These are phyloP conservation scores for Pangasius larnaudii DNA, from an alignment of 2,797 vertebrate genomes.

Conservation along the genomic window DNA sequence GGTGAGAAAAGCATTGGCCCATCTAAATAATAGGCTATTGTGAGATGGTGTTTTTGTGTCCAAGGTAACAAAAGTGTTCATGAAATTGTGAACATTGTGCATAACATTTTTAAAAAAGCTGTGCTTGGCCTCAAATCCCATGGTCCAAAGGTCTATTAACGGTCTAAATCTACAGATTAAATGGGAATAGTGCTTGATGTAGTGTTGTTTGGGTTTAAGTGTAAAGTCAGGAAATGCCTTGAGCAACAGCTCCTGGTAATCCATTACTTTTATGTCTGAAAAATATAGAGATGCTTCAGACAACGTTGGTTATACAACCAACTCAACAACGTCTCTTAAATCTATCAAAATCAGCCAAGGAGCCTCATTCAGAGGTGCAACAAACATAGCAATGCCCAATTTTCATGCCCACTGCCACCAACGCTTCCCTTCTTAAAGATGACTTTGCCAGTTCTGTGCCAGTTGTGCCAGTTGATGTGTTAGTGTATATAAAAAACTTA, in stretches of 20 bases:
- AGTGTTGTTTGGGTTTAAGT: slow-evolving; percentile 48
- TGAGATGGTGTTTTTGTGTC: slow-evolving; percentile 36
- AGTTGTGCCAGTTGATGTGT: no score
- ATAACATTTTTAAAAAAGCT: slow-evolving; percentile 30
- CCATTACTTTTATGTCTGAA: slow-evolving; percentile 5
- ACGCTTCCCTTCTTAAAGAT: not conserved
- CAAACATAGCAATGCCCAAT: slow-evolving; percentile 27
- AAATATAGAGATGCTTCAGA: slow-evolving; percentile 29
- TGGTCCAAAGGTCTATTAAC: slow-evolving; percentile 40
- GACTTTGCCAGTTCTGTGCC: slow-evolving; percentile 16
- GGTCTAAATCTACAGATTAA: slow-evolving; percentile 28
- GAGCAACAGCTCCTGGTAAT: slow-evolving; percentile 10
- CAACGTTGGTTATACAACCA: slow-evolving; percentile 1
- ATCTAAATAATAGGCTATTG: no score
- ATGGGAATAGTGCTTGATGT: slow-evolving; percentile 26
- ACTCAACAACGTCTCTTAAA: slow-evolving; percentile 30
- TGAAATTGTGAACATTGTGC: slow-evolving; percentile 27
- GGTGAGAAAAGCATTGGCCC: no score
- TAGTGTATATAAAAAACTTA: no score
- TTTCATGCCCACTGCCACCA: slow-evolving; percentile 35
- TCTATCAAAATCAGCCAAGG: slow-evolving; percentile 39
- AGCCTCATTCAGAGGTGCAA: slow-evolving; percentile 22
- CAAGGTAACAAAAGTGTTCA: slow-evolving; percentile 36
- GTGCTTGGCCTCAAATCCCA: slow-evolving; percentile 21
- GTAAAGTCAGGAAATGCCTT: slow-evolving; percentile 25